Percentiles rank a stretch among this genome's conserved stretches.
Conservation (phyloP, 2,113 vertebrate species). For the Cryptoleucopteryx plumbea region DNA sequence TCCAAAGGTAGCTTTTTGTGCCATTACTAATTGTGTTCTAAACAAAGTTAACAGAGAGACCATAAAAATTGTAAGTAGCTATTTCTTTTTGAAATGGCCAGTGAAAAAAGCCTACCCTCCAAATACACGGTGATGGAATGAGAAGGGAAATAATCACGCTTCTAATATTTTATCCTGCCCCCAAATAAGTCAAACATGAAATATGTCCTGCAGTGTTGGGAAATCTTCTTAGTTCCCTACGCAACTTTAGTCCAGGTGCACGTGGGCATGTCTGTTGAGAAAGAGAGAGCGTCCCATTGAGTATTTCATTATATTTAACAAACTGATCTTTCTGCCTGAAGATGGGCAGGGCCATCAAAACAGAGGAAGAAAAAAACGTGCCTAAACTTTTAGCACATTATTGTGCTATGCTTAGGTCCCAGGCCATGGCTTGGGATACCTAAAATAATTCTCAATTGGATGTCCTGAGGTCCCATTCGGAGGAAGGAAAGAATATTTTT, state of each 20-base stretch:
- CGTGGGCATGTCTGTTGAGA: neutral
- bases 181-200: neutral
- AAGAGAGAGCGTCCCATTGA: neutral
- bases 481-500: neutral
- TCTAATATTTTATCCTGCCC: neutral
- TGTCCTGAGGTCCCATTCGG: neutral
- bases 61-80: neutral
- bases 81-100: neutral
- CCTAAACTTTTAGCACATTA: neutral
- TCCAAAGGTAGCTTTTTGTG: neutral
- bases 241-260: neutral
- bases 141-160: neutral
- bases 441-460: neutral
- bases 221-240: neutral
- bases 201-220: neutral
- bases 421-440: neutral
- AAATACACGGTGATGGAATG: neutral
- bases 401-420: neutral
- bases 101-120: neutral
- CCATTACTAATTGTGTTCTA: neutral
- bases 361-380: neutral
- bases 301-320: neutral
- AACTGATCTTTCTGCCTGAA: neutral
- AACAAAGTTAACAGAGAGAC: neutral
- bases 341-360: neutral